Evolutionary conservation across 2,888 invertebrate species (phyloP).

Genomic region (Heterodera filipjevi): DNA sequence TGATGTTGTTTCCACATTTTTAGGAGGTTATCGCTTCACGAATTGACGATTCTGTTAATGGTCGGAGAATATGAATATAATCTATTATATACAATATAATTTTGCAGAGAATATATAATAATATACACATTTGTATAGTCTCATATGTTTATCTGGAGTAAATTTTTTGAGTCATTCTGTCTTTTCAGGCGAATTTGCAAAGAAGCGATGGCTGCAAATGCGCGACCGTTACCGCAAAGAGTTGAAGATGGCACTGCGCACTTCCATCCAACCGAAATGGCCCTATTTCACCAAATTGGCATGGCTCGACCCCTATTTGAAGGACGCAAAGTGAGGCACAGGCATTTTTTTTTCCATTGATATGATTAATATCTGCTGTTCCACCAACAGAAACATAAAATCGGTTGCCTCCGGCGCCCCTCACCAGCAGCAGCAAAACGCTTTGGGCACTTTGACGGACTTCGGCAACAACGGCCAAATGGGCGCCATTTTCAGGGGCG

Average conservation of each 20-base stretch:
- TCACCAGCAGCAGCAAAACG: neutral
- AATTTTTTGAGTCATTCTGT: neutral
- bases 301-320: conserved; percentile 60
- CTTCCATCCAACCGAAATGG: conserved; percentile 51
- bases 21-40: conserved; percentile 54
- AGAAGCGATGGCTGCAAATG: conserved; percentile 62
- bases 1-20: neutral
- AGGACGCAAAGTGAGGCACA: conserved; percentile 41
- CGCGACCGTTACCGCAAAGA: conserved; percentile 62
- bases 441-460: neutral
- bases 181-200: conserved; percentile 60
- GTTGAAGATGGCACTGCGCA: conserved; percentile 56
- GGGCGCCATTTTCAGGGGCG: neutral
- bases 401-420: neutral
- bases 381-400: neutral
- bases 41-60: conserved; percentile 57
- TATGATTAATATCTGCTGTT: too few relatives aligned
- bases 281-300: conserved; percentile 54
- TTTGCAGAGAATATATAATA: too few relatives aligned
- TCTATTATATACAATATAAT: too few relatives aligned
- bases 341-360: neutral
- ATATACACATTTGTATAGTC: too few relatives aligned
- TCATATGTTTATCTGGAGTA: too few relatives aligned
- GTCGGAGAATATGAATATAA: conserved; percentile 37
- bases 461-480: neutral